Percentiles rank a stretch among this genome's conserved stretches.
Conservation (phyloP, 2,797 vertebrate species). For the Argyrosomus regius region DNA sequence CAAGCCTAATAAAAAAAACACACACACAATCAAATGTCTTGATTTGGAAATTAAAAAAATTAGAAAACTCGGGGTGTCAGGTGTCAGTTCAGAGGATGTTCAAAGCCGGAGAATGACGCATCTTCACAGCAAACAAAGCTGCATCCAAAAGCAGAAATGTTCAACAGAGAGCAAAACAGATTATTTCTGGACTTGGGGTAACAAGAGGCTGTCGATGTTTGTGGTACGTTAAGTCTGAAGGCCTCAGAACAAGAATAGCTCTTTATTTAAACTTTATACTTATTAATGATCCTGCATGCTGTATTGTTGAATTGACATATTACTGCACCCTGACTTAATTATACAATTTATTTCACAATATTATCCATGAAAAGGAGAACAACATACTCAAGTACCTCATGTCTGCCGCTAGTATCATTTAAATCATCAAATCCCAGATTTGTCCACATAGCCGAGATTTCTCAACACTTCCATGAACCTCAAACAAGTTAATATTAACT, state of each 20-base stretch:
- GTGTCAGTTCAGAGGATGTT: conserved; percentile 5
- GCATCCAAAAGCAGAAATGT: conserved; percentile 12
- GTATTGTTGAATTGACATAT: conserved; percentile 31
- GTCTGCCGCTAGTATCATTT: conserved; percentile 33
- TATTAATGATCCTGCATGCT: conserved; percentile 52
- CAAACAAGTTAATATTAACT: conserved; percentile 49
- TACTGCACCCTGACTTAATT: conserved; percentile 35
- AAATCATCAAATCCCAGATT: conserved; percentile 21
- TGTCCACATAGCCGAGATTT: conserved; percentile 7
- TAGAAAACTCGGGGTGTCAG: background rate
- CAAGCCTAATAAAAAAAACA: conserved; percentile 42
- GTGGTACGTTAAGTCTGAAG: conserved; percentile 6
- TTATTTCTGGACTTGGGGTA: conserved; percentile 4
- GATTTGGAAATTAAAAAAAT: conserved; percentile 15
- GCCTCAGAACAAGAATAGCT: conserved; percentile 18
- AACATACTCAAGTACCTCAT: conserved; percentile 35
- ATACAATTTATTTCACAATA: conserved; percentile 19
- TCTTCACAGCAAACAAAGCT: conserved; percentile 4
- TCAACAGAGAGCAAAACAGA: background rate
- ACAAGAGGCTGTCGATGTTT: conserved; percentile 18
- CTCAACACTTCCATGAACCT: conserved; percentile 24
- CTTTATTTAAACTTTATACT: conserved; percentile 22
- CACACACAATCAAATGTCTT: conserved; percentile 32
- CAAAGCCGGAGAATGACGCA: background rate
- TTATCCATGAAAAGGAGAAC: conserved; percentile 41